Evolutionary conservation across 2,797 vertebrate genomes (phyloP).

Genomic region (Aselliscus stoliczkanus): DNA sequence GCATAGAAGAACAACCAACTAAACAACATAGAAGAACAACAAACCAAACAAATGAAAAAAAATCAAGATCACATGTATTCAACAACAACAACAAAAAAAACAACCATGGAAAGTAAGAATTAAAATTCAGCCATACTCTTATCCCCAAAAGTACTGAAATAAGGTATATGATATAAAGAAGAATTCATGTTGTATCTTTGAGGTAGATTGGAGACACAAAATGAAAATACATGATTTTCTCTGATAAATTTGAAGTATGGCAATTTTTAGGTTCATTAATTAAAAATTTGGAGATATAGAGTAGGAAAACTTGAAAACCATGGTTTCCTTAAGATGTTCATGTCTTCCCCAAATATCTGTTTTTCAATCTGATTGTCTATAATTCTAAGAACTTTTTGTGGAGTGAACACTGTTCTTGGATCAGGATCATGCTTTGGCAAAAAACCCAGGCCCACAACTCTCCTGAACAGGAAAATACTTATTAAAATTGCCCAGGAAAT

Average conservation of each 20-base stretch:
- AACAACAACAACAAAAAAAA: neutral
- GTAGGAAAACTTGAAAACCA: neutral
- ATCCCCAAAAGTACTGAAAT: neutral
- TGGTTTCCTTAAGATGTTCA: neutral
- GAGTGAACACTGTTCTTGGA: neutral
- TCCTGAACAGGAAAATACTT: neutral
- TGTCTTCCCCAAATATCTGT: neutral
- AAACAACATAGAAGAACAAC: neutral
- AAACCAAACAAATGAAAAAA: neutral
- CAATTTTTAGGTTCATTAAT: neutral
- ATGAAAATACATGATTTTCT: neutral
- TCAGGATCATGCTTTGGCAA: neutral
- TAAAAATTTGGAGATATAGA: neutral
- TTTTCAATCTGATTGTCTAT: neutral
- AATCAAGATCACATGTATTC: neutral
- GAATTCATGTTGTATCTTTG: neutral
- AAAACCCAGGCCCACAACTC: neutral
- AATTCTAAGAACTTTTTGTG: neutral
- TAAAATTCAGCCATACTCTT: neutral
- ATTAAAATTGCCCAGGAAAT: neutral
- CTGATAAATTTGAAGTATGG: neutral
- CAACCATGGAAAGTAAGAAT: neutral
- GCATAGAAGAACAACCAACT: neutral
- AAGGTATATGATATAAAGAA: neutral
- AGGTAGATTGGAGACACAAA: neutral